A percentile compares a stretch with the other conserved stretches of the same genome.
Conservation (phyloP, 2,797 vertebrate species). For the Cirrhinus mrigala region DNA sequence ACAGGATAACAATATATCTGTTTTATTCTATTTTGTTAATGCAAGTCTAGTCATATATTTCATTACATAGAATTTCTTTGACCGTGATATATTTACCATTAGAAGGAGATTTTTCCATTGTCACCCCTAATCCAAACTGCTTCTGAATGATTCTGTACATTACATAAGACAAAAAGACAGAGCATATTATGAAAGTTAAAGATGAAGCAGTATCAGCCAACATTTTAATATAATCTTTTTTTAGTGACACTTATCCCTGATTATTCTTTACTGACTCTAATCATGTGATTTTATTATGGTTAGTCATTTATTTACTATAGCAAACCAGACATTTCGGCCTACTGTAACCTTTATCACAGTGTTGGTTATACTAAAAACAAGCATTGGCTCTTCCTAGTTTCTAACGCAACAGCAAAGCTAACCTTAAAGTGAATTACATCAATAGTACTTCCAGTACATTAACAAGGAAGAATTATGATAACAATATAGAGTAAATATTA, state of each 20-base stretch:
- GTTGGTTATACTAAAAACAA: background rate
- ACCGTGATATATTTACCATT: background rate
- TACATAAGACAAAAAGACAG: background rate
- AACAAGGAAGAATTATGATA: background rate
- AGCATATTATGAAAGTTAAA: background rate
- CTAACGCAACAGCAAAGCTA: background rate
- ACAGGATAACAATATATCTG: background rate
- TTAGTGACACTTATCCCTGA: background rate
- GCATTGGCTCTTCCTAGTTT: background rate
- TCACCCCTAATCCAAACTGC: background rate
- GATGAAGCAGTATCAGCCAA: background rate
- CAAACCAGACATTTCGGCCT: background rate
- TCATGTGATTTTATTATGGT: background rate
- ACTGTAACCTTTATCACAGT: background rate
- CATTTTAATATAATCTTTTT: background rate
- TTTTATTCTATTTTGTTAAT: background rate
- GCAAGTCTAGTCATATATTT: background rate
- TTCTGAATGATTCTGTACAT: background rate
- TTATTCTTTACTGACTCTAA: background rate
- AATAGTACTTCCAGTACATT: background rate
- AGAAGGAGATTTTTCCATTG: constrained; percentile 8
- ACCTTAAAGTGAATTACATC: background rate
- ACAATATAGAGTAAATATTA: background rate
- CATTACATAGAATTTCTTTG: background rate
- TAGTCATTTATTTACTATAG: background rate